Conservation (phyloP, 2,797 vertebrate species). For the Sebastes alutus region DNA sequence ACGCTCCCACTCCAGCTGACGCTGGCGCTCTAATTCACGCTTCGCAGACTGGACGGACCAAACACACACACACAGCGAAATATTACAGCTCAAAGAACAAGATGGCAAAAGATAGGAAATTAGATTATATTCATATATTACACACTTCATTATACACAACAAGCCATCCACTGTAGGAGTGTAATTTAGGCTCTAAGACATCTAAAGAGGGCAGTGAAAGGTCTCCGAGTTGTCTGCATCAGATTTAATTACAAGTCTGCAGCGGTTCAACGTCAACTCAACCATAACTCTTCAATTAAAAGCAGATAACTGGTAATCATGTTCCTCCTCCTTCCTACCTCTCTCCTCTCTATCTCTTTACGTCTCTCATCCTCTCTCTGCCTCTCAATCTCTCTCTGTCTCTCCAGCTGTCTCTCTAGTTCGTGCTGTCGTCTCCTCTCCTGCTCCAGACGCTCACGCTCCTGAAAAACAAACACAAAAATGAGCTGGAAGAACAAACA, state of each 20-base stretch:
- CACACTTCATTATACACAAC: not conserved
- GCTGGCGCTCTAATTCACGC: conserved; percentile 92
- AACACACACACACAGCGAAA: not conserved
- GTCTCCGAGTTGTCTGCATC: not conserved
- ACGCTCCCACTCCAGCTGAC: conserved; percentile 81
- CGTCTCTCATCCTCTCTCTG: conserved; percentile 94
- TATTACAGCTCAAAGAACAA: not conserved
- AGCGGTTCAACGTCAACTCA: conserved; percentile 11
- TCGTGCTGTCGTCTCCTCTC: conserved; percentile 94
- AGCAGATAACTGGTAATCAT: not conserved
- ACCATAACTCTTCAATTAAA: conserved; percentile 20
- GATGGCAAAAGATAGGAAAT: not conserved
- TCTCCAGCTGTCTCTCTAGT: conserved; percentile 93
- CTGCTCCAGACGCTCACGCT: conserved; percentile 93
- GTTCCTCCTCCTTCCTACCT: conserved; percentile 79
- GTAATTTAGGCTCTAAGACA: not conserved
- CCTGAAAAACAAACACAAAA: conserved; percentile 59
- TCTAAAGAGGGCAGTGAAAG: not conserved
- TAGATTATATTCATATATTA: not conserved
- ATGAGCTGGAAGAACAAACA: not conserved
- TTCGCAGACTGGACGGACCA: conserved; percentile 88
- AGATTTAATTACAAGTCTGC: conserved; percentile 18
- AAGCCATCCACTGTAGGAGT: not conserved
- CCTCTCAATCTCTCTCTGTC: conserved; percentile 92
- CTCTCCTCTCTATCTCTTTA: conserved; percentile 95